Evolutionary conservation across 2,797 vertebrate genomes (phyloP), one percentile per base, ranked within the genome.

Genomic region (Gadopsis bispinosus): DNA sequence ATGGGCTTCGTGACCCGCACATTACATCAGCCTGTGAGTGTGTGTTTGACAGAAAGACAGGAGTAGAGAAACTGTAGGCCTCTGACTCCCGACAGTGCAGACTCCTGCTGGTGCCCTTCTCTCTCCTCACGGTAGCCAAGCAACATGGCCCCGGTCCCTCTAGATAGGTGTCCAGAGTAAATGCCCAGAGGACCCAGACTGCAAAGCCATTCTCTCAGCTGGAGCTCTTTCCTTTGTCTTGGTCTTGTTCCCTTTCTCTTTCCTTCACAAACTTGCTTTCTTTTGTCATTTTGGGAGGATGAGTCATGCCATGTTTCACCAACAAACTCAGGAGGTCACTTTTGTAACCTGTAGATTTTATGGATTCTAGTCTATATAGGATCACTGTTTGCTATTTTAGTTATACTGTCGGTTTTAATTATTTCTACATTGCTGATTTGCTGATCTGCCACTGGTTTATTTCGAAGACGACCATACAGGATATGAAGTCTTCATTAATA

Each of bases 71-170:
- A 14, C 14, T 35, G 58, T 43, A 50, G 35, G 47, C 76, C 60
- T 80, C 59, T 50, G 73, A 82, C 61, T 80, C 51, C 8, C 8
- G 12, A 62, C 56, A 61, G 53, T 29, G 22, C 73, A 60, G 73
- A 71, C 83, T 78, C 85, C 81, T 29, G 72, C 89, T 90, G 86
- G 65, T 81, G 84, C 74, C 83, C 85, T 89, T 83, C 83, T 79
- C 75, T 80, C 56, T 79, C 79, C 63, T 72, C 77, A 8, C 29
- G 17, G 92, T 94, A 89, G 81, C 92, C 80, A 85, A 89, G 92
- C 92, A 92, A 93, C 92, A 50, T 47, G 53, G 54, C n/a, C 70
- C 48, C 41, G 0, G 60, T 77, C 73, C 75, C 77, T 68, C 85
- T 72, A 80, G 79, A 88, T 53, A 83, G 83, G 72, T 73, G 80